Conservation (phyloP, 1,140 invertebrate species). For the Tetraneura akinire region DNA sequence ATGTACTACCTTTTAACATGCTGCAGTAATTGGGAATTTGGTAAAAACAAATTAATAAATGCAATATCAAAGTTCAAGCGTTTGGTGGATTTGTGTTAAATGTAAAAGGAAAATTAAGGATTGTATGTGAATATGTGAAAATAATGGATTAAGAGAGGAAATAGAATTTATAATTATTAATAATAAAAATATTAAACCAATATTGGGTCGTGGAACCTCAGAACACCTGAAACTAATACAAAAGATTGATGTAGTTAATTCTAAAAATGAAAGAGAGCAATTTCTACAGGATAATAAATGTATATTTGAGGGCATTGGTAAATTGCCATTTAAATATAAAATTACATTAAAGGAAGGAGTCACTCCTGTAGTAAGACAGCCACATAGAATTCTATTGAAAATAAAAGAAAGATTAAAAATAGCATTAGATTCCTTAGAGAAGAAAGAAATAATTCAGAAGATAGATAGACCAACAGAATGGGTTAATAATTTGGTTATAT, state of each 20-base stretch:
- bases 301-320: too few species aligned
- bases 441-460: conserved; percentile 52
- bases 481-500: conserved; percentile 58
- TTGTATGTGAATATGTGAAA: too few species aligned
- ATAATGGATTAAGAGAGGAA: neutral
- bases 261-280: too few species aligned
- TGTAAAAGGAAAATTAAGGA: conserved; percentile 19
- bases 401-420: conserved; percentile 52
- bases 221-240: too few species aligned
- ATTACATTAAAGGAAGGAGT: too few species aligned
- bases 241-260: too few species aligned
- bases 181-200: conserved; percentile 22
- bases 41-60: conserved; percentile 1
- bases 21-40: conserved; percentile 46
- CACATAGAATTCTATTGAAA: neutral
- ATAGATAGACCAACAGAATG: conserved; percentile 55
- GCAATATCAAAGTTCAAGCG: conserved; percentile 33
- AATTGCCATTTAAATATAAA: too few species aligned
- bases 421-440: conserved; percentile 53
- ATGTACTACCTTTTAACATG: conserved; percentile 46
- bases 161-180: conserved; percentile 44
- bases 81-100: conserved; percentile 35
- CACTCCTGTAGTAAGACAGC: too few species aligned
- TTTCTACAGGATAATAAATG: too few species aligned
- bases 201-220: conserved; percentile 30